phyloP scores from a whole-genome alignment of 2,113 vertebrate genomes.

The Anhinga anhinga region DNA sequence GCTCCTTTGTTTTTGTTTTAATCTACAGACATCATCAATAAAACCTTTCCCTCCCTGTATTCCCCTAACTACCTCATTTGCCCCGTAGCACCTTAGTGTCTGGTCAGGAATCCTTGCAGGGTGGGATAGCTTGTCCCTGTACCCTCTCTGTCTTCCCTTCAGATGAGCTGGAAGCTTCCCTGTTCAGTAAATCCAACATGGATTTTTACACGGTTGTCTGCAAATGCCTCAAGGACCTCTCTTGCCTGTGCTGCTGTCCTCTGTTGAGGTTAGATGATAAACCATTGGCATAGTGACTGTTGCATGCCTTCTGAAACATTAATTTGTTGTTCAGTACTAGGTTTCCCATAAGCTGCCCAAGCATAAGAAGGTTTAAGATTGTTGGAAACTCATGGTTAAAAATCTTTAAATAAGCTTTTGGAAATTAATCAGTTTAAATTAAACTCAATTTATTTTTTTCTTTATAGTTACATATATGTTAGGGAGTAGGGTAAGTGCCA shows the following conservation, averaged over 20 bases:
- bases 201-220: background rate
- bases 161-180: background rate
- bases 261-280: background rate
- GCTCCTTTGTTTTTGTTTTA: background rate
- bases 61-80: background rate
- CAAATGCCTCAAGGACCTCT: background rate
- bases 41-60: background rate
- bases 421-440: background rate
- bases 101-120: background rate
- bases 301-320: background rate
- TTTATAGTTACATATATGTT: background rate
- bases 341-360: background rate
- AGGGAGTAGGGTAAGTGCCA: rapidly evolving
- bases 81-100: background rate
- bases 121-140: background rate
- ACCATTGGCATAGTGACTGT: background rate
- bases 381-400: background rate
- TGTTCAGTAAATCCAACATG: background rate
- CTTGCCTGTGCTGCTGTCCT: background rate
- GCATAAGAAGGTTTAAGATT: background rate
- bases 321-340: background rate
- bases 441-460: background rate
- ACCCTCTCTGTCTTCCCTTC: background rate
- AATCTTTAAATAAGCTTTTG: background rate
- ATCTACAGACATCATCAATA: background rate